A percentile compares a stretch with the other conserved stretches of the same genome.
Evolutionary conservation across 2,888 invertebrate species (phyloP).

Genomic region (Meiosimyza platycephala): DNA sequence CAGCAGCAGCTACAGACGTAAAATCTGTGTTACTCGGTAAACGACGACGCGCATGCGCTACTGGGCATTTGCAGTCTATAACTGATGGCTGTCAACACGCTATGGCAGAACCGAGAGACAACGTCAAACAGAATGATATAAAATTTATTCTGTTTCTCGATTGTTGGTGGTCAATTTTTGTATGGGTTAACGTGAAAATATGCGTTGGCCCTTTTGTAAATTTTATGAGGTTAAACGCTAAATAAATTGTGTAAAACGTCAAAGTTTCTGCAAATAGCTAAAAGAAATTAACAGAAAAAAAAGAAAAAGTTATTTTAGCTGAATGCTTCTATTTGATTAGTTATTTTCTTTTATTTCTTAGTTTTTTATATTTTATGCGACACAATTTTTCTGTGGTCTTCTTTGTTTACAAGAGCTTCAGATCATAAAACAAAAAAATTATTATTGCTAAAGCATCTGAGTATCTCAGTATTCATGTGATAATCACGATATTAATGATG

Average conservation of each 20-base stretch:
- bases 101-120: background rate
- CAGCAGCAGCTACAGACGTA: slow-evolving; percentile 49
- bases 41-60: slow-evolving; percentile 11
- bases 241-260: slow-evolving; percentile 21
- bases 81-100: background rate
- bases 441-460: slow-evolving; percentile 10
- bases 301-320: background rate
- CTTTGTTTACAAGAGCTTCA: slow-evolving; percentile 11
- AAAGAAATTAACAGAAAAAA: background rate
- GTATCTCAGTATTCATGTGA: background rate
- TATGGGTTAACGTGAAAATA: slow-evolving; percentile 30
- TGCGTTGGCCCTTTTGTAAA: slow-evolving; percentile 9
- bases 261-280: slow-evolving; percentile 24
- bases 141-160: background rate
- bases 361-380: background rate
- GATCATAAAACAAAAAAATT: slow-evolving; percentile 2
- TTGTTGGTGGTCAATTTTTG: background rate
- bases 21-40: slow-evolving; percentile 54
- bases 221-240: slow-evolving; percentile 15
- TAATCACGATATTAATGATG: slow-evolving; percentile 24
- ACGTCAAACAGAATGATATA: background rate
- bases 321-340: too few relatives aligned
- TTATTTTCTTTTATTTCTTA: background rate
- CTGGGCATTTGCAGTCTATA: background rate
- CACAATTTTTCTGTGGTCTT: background rate